A percentile compares a stretch with the other conserved stretches of the same genome.
phyloP scores from a whole-genome alignment of 1,140 invertebrate genomes.

The Heliconius hermathena region DNA sequence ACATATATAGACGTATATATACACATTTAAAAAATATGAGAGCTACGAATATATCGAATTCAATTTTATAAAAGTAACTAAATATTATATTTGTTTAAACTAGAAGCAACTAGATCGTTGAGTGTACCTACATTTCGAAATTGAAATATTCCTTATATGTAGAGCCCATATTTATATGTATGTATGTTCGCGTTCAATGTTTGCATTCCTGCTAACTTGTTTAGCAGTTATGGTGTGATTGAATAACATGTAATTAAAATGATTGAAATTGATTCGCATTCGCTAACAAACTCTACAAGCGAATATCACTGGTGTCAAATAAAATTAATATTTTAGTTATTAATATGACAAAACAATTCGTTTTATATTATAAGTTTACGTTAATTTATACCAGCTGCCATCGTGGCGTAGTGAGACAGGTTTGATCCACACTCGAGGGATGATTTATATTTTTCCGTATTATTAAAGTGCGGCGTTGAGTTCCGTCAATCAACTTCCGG shows the following conservation, averaged over 20 bases:
- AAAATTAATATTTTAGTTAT: not conserved
- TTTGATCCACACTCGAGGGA: too few species aligned
- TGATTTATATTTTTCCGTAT: too few species aligned
- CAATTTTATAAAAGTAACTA: not conserved
- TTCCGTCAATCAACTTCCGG: too few species aligned
- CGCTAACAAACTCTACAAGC: not conserved
- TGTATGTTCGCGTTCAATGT: not conserved
- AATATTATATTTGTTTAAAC: constrained; percentile 2
- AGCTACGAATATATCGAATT: not conserved
- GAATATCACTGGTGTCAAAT: not conserved
- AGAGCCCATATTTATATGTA: not conserved
- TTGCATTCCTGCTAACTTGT: not conserved
- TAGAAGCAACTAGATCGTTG: not conserved
- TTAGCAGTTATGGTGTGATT: constrained; percentile 1
- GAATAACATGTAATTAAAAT: constrained; percentile 2
- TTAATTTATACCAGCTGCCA: too few species aligned
- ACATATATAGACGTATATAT: too few species aligned
- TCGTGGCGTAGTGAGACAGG: too few species aligned
- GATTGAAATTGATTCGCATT: not conserved
- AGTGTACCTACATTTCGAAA: not conserved
- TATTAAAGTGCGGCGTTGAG: too few species aligned
- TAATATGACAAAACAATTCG: too few species aligned
- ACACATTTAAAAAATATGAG: not conserved
- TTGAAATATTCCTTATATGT: not conserved
- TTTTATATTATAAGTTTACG: too few species aligned